A percentile compares a stretch with the other conserved stretches of the same genome.
These are phyloP conservation scores for Tragelaphus strepsiceros DNA, from an alignment of 2,113 vertebrate genomes.

Conservation along the genomic window DNA sequence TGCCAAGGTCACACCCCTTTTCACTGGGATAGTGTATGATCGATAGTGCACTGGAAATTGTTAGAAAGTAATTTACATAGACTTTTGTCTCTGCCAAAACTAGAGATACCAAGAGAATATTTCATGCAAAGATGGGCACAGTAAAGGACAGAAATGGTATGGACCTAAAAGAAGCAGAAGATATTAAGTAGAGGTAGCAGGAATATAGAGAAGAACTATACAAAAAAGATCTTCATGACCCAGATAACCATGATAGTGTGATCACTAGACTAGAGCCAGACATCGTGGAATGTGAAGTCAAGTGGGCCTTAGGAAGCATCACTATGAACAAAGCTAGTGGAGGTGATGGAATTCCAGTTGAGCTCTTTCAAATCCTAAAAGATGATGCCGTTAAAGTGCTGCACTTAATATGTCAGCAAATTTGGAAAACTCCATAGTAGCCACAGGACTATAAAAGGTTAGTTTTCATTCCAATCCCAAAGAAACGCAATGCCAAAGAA, in stretches of 20 bases:
- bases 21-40: not conserved
- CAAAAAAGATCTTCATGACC: not conserved
- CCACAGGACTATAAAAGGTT: not conserved
- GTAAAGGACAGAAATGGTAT: not conserved
- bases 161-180: not conserved
- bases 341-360: not conserved
- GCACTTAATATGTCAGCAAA: not conserved
- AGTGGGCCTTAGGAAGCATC: not conserved
- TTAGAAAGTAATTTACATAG: not conserved
- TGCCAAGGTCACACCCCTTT: not conserved
- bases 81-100: not conserved
- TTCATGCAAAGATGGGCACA: not conserved
- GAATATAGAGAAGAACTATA: not conserved
- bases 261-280: not conserved
- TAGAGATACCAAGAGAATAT: not conserved
- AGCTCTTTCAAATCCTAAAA: not conserved
- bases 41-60: not conserved
- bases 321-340: not conserved
- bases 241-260: not conserved
- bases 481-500: not conserved
- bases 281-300: not conserved
- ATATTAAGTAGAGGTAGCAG: not conserved
- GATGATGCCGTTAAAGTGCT: not conserved
- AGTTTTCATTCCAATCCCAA: not conserved
- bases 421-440: not conserved